Conservation (phyloP, 2,888 invertebrate genomes). For the Leucoma salicis region DNA sequence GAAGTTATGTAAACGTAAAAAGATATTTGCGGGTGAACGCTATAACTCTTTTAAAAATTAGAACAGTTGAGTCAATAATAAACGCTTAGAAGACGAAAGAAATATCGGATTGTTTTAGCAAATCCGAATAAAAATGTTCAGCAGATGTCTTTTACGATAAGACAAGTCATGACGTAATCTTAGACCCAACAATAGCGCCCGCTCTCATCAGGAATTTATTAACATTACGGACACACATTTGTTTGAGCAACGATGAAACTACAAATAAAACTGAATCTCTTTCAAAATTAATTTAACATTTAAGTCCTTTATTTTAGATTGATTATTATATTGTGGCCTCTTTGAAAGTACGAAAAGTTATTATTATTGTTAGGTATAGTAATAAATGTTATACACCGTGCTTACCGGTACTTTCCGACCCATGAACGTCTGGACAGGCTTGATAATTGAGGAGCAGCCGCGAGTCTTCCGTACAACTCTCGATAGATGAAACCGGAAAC, state of each 20-base stretch:
- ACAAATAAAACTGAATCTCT: no score
- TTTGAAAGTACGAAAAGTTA: no score
- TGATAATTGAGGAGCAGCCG: conserved; percentile 94
- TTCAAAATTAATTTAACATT: no score
- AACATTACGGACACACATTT: no score
- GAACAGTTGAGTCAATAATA: not conserved
- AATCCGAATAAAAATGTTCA: not conserved
- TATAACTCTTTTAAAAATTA: not conserved
- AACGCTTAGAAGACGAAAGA: not conserved
- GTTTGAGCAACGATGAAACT: no score
- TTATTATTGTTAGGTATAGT: no score
- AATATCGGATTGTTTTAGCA: conserved; percentile 1
- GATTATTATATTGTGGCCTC: no score
- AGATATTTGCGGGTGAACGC: no score
- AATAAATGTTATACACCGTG: no score
- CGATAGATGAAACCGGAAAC: conserved; percentile 94
- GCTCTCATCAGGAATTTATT: no score
- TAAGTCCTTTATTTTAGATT: no score
- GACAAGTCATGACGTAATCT: not conserved
- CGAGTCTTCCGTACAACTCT: conserved; percentile 96
- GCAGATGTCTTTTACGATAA: not conserved
- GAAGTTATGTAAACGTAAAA: no score
- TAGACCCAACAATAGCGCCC: not conserved
- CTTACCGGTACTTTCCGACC: conserved; percentile 94
- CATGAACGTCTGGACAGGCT: conserved; percentile 95